Percentiles rank a stretch among this genome's conserved stretches.
These are phyloP conservation scores for Brotogeris chrysoptera DNA, from an alignment of 2,797 vertebrate species.

Conservation along the genomic window DNA sequence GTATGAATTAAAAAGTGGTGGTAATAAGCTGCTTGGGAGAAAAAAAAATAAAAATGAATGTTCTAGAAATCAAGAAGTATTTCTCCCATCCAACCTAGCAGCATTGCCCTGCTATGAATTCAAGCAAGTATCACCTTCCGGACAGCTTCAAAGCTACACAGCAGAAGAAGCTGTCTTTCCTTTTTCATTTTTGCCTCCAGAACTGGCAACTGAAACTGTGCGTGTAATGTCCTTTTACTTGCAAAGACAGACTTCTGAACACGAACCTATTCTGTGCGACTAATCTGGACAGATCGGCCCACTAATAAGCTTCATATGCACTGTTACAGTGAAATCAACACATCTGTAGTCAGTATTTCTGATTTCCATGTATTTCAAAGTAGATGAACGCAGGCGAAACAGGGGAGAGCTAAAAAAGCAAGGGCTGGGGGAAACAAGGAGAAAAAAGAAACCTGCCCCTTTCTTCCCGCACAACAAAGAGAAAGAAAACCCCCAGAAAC, in stretches of 20 bases:
- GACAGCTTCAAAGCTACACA: neutral
- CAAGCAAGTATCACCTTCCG: neutral
- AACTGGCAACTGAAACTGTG: neutral
- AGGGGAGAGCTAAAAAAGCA: too few species aligned
- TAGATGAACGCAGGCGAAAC: neutral
- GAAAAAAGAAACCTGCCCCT: neutral
- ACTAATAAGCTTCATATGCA: neutral
- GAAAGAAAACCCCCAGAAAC: neutral
- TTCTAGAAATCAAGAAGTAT: neutral
- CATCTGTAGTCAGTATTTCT: neutral
- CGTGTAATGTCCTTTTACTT: neutral
- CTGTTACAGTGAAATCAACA: neutral
- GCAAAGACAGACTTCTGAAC: neutral
- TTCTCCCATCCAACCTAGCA: neutral
- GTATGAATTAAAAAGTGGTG: neutral
- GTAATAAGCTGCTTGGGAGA: neutral
- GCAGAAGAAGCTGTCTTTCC: neutral
- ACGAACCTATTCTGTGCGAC: neutral
- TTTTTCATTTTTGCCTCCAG: neutral
- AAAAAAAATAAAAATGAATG: neutral
- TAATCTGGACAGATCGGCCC: neutral
- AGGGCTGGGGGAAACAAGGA: neutral
- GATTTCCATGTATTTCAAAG: neutral
- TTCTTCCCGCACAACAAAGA: neutral
- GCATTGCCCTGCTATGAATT: neutral